phyloP scores from a whole-genome alignment of 1,140 invertebrate genomes.

The Drosophila setifemur region DNA sequence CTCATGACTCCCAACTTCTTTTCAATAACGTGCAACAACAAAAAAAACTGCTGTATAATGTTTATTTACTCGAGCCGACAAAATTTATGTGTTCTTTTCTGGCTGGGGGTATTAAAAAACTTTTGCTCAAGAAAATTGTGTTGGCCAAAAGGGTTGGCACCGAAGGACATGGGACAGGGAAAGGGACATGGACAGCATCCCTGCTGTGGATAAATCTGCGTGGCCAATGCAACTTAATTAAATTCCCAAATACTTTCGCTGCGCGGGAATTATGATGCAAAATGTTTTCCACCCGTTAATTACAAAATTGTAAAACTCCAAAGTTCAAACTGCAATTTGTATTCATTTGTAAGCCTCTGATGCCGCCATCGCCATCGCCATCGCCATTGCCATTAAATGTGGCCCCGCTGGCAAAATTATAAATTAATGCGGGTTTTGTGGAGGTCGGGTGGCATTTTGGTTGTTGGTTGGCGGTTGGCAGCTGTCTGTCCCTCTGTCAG shows the following conservation, averaged over 20 bases:
- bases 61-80: slow-evolving; percentile 61
- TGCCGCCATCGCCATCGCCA: slow-evolving; percentile 2
- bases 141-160: slow-evolving; percentile 55
- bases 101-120: slow-evolving; percentile 71
- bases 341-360: slow-evolving; percentile 69
- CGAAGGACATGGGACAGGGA: neutral
- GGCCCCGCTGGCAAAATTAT: slow-evolving; percentile 55
- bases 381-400: slow-evolving; percentile 58
- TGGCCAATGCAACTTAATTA: slow-evolving; percentile 78
- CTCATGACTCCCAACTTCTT: slow-evolving; percentile 17
- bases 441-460: neutral
- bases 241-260: slow-evolving; percentile 68
- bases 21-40: slow-evolving; percentile 4
- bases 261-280: slow-evolving; percentile 68
- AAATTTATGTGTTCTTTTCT: slow-evolving; percentile 66
- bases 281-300: slow-evolving; percentile 65
- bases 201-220: slow-evolving; percentile 67
- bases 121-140: slow-evolving; percentile 62
- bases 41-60: slow-evolving; percentile 74
- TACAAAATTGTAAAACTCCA: slow-evolving; percentile 74
- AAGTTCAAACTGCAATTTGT: slow-evolving; percentile 79
- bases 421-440: slow-evolving; percentile 69
- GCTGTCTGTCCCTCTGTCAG: slow-evolving; percentile 48
- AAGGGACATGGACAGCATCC: neutral
- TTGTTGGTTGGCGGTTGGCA: slow-evolving; percentile 3